Percentiles rank a stretch among this genome's conserved stretches.
These are phyloP conservation scores for Erpobdella octoculata DNA, from an alignment of 2,888 invertebrate genomes.

Conservation along the genomic window DNA sequence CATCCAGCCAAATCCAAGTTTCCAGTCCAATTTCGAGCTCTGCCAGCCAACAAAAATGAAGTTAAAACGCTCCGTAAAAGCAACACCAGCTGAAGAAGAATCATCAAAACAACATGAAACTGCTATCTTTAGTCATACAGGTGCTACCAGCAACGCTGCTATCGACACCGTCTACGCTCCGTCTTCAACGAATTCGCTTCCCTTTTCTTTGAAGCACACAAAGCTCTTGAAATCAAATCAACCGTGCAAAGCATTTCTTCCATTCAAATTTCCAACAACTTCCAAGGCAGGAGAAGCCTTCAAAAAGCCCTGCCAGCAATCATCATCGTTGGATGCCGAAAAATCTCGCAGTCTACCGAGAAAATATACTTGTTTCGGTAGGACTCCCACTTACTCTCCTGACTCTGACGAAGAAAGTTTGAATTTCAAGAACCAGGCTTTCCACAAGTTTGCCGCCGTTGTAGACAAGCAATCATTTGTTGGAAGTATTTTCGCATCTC, in stretches of 20 bases:
- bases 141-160: neutral
- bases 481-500: neutral
- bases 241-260: neutral
- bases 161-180: neutral
- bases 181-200: neutral
- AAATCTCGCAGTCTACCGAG: neutral
- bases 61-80: neutral
- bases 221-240: neutral
- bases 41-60: neutral
- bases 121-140: neutral
- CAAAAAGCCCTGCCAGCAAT: neutral
- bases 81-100: neutral
- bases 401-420: conserved; percentile 2
- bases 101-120: neutral
- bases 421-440: neutral
- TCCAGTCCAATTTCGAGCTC: conserved; percentile 1
- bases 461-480: conserved; percentile 1
- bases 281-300: neutral
- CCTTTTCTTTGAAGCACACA: neutral
- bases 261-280: neutral
- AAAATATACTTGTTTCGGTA: neutral
- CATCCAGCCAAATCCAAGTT: conserved; percentile 3
- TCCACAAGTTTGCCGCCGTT: neutral
- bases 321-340: neutral
- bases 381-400: neutral